Base-by-base conservation (phyloP, 2,888 invertebrate species). In the Odontocerum albicorne region DNA sequence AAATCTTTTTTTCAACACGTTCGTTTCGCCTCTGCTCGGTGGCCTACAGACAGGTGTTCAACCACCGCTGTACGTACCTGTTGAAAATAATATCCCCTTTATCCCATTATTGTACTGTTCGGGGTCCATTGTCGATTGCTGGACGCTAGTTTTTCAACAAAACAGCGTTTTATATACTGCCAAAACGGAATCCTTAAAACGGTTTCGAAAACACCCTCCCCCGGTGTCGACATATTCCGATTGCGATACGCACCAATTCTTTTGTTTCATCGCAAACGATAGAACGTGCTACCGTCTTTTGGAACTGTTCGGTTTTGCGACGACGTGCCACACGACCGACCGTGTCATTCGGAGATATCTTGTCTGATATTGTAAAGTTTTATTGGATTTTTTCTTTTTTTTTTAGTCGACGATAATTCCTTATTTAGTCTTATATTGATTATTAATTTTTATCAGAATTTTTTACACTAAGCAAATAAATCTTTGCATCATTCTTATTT, bases 81-180 rank as follows among this genome's bases (percentile, higher is more conserved):
- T 19, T 21, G 13, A n/a, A 46, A 20, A 8, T 3, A 12, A 17
- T 27, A 49, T 27, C 19, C 1, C 16, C 38, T 22, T 4, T 3
- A 8, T 39, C 6, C 3, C 17, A 27, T 7, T 16, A 8, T 38
- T 19, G 16, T 35, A 19, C 32, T 10, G 20, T 16, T 1, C 19
- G 42, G 64, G 67, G 68, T 68, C 66, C 66, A 69, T 70, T 67
- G 57, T 46, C 64, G 73, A 74, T 58, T 62, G 77, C 77, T 75
- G 68, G 70, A 65, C 75, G 75, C 75, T 76, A 63, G 77, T 75
- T 67, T 77, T 76, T 75, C 76, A 74, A 77, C 75, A 75, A 77
- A 67, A 73, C 77, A 75, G 76, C 53, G 22, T 13, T 40, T 4
- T 33, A 33, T 13, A 3, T 33, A 3, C 13, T 13, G 10, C 13